Evolutionary conservation across 35 echinoderm and acorn worm species (phyloP).

Genomic region (Stichopus chloronotus): DNA sequence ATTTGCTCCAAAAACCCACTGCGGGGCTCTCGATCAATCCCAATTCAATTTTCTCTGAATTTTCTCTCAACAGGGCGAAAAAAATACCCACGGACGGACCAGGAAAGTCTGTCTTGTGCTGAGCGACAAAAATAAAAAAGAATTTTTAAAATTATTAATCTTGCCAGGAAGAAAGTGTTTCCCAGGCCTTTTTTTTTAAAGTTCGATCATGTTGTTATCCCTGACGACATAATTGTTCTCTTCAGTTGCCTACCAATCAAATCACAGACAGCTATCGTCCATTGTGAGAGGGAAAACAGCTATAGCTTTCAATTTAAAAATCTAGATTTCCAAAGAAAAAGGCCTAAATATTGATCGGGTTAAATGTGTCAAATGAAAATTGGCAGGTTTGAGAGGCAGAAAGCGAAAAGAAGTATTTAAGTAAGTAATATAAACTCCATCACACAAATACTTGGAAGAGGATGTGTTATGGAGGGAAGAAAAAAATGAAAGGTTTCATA

Average conservation of each 20-base stretch:
- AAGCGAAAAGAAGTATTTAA: background rate
- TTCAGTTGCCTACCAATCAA: conserved; percentile 31
- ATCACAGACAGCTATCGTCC: background rate
- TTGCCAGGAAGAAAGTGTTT: conserved; percentile 23
- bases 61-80: background rate
- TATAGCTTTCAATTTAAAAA: conserved; percentile 23
- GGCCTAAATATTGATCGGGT: conserved; percentile 34
- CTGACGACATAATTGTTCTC: conserved; percentile 35
- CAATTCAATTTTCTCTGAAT: background rate
- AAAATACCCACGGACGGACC: background rate
- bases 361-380: conserved; percentile 33
- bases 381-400: conserved; percentile 21
- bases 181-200: background rate
- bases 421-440: too few species aligned
- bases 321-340: background rate
- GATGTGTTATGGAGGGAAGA: too few species aligned
- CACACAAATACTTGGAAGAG: too few species aligned
- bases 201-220: background rate
- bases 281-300: background rate
- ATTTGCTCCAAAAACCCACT: background rate
- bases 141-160: background rate
- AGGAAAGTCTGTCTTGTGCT: background rate
- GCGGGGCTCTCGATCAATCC: conserved; percentile 38
- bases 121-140: background rate
- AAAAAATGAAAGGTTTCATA: too few species aligned